Evolutionary conservation across 2,113 vertebrate species (phyloP).

Genomic region (Cairina moschata): DNA sequence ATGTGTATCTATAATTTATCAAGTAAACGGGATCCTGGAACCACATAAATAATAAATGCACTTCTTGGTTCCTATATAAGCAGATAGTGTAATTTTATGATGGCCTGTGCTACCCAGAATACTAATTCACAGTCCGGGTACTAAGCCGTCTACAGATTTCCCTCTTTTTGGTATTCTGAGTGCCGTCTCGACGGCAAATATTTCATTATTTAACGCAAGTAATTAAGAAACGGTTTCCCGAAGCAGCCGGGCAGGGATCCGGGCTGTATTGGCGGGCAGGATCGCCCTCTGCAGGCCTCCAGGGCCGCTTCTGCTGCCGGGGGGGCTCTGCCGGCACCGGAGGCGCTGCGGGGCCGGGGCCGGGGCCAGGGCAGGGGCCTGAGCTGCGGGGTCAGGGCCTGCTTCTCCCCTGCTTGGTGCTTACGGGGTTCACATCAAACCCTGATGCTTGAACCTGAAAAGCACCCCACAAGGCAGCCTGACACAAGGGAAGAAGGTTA

Average conservation of each 20-base stretch:
- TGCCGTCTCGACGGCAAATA: accelerated
- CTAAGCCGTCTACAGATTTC: neutral
- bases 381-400: too few species aligned
- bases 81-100: neutral
- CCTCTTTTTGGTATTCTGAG: neutral
- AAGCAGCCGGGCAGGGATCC: neutral
- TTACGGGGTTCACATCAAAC: neutral
- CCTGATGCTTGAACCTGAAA: neutral
- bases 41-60: neutral
- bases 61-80: neutral
- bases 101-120: neutral
- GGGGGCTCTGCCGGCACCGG: too few species aligned
- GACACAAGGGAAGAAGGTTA: neutral
- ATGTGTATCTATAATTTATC: neutral
- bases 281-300: neutral
- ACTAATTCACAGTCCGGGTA: neutral
- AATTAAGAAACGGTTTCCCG: neutral
- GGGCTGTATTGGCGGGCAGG: neutral
- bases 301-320: too few species aligned
- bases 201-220: neutral
- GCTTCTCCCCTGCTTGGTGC: too few species aligned
- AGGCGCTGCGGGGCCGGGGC: too few species aligned
- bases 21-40: neutral
- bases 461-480: neutral
- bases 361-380: too few species aligned